Conservation (phyloP, 1,140 invertebrate genomes). For the Parapsyche elsis region DNA sequence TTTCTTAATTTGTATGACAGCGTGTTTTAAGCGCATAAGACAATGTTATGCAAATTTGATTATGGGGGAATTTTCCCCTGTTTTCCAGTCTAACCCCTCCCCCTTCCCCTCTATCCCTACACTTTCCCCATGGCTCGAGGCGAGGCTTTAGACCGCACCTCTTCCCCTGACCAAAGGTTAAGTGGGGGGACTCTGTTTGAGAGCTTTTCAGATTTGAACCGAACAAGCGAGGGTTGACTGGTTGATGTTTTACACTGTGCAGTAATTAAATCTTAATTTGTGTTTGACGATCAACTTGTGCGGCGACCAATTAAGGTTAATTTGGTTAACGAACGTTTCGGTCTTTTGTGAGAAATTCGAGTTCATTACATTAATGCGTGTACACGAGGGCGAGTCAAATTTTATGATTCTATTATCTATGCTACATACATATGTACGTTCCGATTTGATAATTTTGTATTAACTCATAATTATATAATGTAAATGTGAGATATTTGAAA, state of each 20-base stretch:
- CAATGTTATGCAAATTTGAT: constrained; percentile 56
- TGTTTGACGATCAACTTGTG: constrained; percentile 4
- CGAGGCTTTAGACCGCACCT: constrained; percentile 2
- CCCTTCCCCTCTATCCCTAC: not conserved
- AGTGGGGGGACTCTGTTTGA: constrained; percentile 30
- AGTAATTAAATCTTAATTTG: constrained; percentile 23
- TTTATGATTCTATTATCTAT: too few species aligned
- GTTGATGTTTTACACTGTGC: not conserved
- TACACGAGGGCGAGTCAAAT: too few species aligned
- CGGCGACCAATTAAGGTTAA: too few species aligned
- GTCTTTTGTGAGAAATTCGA: too few species aligned
- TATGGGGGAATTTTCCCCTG: constrained; percentile 23
- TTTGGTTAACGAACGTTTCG: too few species aligned
- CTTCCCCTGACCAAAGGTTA: constrained; percentile 38
- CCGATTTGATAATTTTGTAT: too few species aligned
- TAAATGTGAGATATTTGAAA: too few species aligned
- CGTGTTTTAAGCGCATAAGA: constrained; percentile 54
- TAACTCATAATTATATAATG: too few species aligned
- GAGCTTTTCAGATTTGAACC: constrained; percentile 34
- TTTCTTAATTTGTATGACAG: constrained; percentile 44
- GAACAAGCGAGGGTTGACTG: not conserved
- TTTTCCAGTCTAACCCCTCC: not conserved
- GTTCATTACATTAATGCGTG: too few species aligned
- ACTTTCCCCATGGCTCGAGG: not conserved
- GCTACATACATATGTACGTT: too few species aligned